Evolutionary conservation across 2,113 vertebrate species (phyloP), one percentile per base, ranked within the genome.

Genomic region (Girardinichthys multiradiatus): DNA sequence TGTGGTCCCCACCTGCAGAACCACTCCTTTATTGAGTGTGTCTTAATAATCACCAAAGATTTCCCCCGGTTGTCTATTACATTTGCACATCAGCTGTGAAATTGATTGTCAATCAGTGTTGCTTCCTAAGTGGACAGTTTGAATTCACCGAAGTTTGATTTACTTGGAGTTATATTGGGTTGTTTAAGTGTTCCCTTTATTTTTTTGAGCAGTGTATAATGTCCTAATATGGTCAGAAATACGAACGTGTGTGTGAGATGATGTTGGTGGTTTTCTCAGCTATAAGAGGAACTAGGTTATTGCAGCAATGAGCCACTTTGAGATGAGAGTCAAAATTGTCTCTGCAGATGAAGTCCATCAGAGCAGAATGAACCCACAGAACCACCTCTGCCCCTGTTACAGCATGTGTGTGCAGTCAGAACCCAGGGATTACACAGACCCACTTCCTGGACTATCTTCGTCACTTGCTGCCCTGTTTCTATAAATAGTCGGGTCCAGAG

Each of bases 401-500:
- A 70, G 54, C 24, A 29, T 77, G 66, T 48, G 68, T 68, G 64
- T 28, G 15, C 28, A 35, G 51, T 54, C 69, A 80, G 79, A 37
- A 80, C 67, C 88, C 76, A 76, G 89, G 78, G 87, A 91, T 87
- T 83, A 84, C 74, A 87, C 82, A 90, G 91, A 91, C 91, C 92
- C 88, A 92, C 81, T 93, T 94, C 83, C 83, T 87, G 69, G 37
- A 24, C 90, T 94, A 92, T 92, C 84, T 93, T 88, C 89, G 86
- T 86, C 83, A 21, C 27, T 81, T 35, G n/a, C 74, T 74, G 82
- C 61, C 84, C 87, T 90, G 64, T 86, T 91, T 87, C 91, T 92
- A 91, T 84, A 83, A 89, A 92, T 93, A 90, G 76, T 66, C 19
- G n/a, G 77, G 76, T 80, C 81, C 82, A 81, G 66, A 70, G 79